Conservation (phyloP, 2,888 invertebrate species). For the Synergus laeviventris region DNA sequence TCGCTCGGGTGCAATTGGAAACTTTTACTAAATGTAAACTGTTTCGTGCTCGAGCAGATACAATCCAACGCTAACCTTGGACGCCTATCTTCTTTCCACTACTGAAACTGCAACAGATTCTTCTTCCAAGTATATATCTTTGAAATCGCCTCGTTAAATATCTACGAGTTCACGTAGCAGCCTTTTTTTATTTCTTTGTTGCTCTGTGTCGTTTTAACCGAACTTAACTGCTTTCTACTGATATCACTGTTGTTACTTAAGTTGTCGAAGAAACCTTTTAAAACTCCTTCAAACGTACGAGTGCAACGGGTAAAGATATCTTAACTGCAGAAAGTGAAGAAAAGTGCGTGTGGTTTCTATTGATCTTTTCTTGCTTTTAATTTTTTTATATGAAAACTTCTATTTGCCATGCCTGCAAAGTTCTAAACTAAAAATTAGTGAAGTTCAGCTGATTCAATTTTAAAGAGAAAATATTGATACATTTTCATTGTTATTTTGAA, state of each 20-base stretch:
- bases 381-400: no score
- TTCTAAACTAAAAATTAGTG: no score
- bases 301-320: neutral
- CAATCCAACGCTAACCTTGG: constrained; percentile 63
- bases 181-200: constrained; percentile 32
- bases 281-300: constrained; percentile 25
- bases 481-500: no score
- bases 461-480: no score
- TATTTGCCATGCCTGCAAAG: no score
- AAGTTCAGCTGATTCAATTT: no score
- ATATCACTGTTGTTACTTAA: constrained; percentile 38
- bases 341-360: neutral
- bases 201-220: constrained; percentile 29
- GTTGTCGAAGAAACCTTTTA: constrained; percentile 36
- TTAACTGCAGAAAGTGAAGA: constrained; percentile 16
- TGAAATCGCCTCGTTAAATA: constrained; percentile 45
- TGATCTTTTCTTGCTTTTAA: neutral
- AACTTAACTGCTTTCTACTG: constrained; percentile 36
- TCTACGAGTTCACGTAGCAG: constrained; percentile 44
- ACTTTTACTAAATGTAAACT: constrained; percentile 71
- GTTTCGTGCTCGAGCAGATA: constrained; percentile 67
- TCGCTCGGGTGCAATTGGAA: constrained; percentile 63
- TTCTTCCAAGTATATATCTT: constrained; percentile 49
- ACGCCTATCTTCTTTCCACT: constrained; percentile 51
- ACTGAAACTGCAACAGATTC: constrained; percentile 44